Evolutionary conservation across 2,888 invertebrate species (phyloP).

Genomic region (Amblyjoppa fuscipennis): DNA sequence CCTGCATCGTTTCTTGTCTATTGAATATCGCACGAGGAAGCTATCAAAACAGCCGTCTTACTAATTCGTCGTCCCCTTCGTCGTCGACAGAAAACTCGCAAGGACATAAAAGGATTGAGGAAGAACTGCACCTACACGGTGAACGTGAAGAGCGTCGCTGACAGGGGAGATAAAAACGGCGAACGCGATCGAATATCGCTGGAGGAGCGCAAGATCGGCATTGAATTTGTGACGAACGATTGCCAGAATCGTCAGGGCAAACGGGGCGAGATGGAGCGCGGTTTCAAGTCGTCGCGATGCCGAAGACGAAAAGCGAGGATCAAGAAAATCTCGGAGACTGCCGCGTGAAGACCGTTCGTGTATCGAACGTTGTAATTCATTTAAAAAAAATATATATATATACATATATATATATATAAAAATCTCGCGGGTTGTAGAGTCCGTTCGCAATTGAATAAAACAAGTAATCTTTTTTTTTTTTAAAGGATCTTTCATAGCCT

Average conservation of each 20-base stretch:
- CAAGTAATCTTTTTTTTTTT: constrained; percentile 20
- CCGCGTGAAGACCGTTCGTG: not conserved
- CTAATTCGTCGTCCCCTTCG: not conserved
- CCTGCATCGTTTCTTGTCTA: too few species aligned
- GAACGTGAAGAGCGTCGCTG: constrained; percentile 71
- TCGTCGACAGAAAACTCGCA: constrained; percentile 70
- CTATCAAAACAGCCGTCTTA: not conserved
- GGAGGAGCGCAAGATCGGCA: constrained; percentile 72
- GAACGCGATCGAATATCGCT: constrained; percentile 46
- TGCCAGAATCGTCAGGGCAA: constrained; percentile 68
- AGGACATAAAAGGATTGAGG: constrained; percentile 74
- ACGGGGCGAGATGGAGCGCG: constrained; percentile 37
- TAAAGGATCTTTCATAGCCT: not conserved
- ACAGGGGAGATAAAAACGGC: constrained; percentile 37
- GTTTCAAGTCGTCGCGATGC: constrained; percentile 68
- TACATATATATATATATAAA: constrained; percentile 17
- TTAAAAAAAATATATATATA: constrained; percentile 11
- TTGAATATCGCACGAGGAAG: not conserved
- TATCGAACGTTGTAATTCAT: not conserved
- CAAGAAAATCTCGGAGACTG: constrained; percentile 59
- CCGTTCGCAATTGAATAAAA: constrained; percentile 36
- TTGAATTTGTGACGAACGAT: constrained; percentile 76
- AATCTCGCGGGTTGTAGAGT: not conserved
- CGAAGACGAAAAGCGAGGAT: constrained; percentile 72
- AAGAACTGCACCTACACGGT: constrained; percentile 76